Evolutionary conservation across 53 echinoderm and acorn worm genomes (phyloP).

Genomic region (Antedon mediterranea): DNA sequence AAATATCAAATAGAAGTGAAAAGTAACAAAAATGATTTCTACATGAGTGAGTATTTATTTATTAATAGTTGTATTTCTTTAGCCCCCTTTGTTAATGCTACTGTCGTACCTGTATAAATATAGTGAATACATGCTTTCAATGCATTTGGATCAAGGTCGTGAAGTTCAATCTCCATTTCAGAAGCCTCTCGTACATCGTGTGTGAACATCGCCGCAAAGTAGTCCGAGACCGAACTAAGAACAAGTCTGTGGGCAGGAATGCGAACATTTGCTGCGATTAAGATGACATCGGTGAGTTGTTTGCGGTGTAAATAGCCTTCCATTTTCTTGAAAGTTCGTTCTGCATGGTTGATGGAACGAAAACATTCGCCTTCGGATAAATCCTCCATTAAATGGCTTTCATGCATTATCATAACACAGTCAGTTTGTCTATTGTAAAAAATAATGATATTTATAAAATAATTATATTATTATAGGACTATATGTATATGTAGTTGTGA

Average conservation of each 20-base stretch:
- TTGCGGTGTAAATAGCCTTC: conserved; percentile 54
- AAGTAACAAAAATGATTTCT: no score
- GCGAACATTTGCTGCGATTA: conserved; percentile 57
- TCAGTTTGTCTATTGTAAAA: not conserved
- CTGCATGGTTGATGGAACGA: conserved; percentile 77
- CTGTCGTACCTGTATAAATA: conserved; percentile 92
- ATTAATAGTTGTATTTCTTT: no score
- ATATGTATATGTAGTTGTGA: no score
- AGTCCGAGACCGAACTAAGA: conserved; percentile 90
- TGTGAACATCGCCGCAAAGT: conserved; percentile 98
- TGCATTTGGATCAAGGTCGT: conserved; percentile 52
- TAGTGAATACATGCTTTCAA: conserved; percentile 89
- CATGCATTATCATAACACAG: not conserved
- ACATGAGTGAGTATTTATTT: no score
- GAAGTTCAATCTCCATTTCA: conserved; percentile 62
- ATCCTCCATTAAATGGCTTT: not conserved
- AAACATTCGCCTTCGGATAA: conserved; percentile 61
- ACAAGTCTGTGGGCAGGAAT: conserved; percentile 89
- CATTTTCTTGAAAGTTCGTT: conserved; percentile 87
- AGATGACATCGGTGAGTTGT: conserved; percentile 72
- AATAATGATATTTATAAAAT: not conserved
- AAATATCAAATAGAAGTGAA: no score
- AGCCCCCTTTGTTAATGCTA: no score
- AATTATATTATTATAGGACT: no score
- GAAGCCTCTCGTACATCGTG: conserved; percentile 67